Percentiles rank a stretch among this genome's conserved stretches.
These are phyloP conservation scores for Ganaspis sp. DNA, from an alignment of 1,140 invertebrate genomes.

Conservation along the genomic window DNA sequence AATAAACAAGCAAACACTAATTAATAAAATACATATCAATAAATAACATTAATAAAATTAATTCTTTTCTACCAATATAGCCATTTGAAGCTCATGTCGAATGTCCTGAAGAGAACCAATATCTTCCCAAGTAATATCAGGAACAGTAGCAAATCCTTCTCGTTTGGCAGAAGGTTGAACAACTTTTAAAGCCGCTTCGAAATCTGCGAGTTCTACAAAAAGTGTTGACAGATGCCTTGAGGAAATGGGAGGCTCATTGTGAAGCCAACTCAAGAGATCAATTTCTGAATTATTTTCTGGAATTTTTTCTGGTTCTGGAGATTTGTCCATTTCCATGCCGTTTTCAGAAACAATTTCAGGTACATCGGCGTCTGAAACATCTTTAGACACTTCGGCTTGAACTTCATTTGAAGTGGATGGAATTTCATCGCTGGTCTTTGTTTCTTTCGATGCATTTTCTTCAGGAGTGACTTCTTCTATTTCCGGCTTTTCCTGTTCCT, in stretches of 20 bases:
- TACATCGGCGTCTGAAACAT: background rate
- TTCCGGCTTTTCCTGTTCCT: constrained; percentile 50
- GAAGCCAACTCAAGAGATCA: constrained; percentile 78
- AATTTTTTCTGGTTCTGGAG: constrained; percentile 1
- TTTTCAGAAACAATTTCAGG: background rate
- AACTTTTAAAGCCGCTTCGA: constrained; percentile 85
- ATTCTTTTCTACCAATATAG: constrained; percentile 84
- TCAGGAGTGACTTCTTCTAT: constrained; percentile 47
- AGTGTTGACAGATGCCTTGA: constrained; percentile 80
- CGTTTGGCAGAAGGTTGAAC: constrained; percentile 95
- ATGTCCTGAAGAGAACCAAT: constrained; percentile 94
- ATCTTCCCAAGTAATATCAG: constrained; percentile 98
- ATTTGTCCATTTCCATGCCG: constrained; percentile 28
- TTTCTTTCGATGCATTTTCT: background rate
- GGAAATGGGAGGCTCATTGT: constrained; percentile 77
- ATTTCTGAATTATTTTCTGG: constrained; percentile 54
- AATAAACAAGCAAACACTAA: too few species aligned
- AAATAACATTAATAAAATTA: too few species aligned
- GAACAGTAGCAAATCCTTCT: constrained; percentile 98
- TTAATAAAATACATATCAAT: too few species aligned
- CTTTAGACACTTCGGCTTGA: constrained; percentile 29
- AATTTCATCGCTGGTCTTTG: constrained; percentile 5
- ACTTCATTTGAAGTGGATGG: constrained; percentile 27
- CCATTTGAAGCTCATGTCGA: constrained; percentile 91
- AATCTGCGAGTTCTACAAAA: constrained; percentile 85